Conservation (phyloP, 2,113 vertebrate genomes). For the Glareola pratincola region DNA sequence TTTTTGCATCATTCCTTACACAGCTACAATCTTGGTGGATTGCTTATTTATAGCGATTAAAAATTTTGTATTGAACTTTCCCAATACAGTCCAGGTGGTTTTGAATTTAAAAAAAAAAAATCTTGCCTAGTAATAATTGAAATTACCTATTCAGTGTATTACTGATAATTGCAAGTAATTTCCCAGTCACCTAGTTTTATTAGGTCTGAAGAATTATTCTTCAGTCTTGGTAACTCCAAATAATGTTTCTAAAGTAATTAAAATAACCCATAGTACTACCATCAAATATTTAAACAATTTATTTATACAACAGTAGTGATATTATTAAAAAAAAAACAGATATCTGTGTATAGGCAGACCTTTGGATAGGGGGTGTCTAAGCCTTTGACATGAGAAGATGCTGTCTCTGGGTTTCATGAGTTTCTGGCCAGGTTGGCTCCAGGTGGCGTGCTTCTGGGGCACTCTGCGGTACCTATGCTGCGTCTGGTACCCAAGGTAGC, state of each 20-base stretch:
- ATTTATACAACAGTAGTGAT: background rate
- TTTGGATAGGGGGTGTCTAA: background rate
- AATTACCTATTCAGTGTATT: background rate
- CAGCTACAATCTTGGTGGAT: background rate
- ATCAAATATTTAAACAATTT: background rate
- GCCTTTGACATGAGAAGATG: background rate
- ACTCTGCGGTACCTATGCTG: background rate
- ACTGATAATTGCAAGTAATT: background rate
- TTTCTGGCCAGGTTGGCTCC: background rate
- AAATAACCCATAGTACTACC: background rate
- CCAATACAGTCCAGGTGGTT: background rate
- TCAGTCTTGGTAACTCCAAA: background rate
- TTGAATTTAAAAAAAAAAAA: background rate
- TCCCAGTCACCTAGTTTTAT: background rate
- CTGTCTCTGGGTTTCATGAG: background rate
- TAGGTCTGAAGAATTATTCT: background rate
- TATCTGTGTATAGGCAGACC: background rate
- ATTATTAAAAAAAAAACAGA: background rate
- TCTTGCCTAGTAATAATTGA: background rate
- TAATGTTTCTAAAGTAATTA: background rate
- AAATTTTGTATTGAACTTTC: background rate
- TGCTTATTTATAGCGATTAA: background rate
- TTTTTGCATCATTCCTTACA: background rate
- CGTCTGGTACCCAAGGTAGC: background rate
- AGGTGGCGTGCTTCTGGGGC: too few relatives aligned